Conservation (phyloP, 2,888 invertebrate species). For the Agrilus biguttatus region DNA sequence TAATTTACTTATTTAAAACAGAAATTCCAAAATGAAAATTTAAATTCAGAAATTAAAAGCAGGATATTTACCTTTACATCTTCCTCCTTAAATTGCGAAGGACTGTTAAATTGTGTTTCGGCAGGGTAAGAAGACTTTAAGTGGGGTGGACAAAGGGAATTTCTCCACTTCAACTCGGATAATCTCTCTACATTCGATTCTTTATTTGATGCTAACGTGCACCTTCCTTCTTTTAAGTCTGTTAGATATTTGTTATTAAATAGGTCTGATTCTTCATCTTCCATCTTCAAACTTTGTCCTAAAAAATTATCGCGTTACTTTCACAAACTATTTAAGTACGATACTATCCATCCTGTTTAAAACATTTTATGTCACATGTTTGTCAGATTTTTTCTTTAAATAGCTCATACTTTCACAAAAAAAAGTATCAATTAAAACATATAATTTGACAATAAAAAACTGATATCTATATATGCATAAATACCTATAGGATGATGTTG, state of each 20-base stretch:
- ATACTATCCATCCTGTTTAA: no score
- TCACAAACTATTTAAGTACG: no score
- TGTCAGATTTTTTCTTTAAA: no score
- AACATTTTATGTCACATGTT: no score
- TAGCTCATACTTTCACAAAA: no score
- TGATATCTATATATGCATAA: no score
- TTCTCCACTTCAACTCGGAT: conserved; percentile 62
- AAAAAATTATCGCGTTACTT: conserved; percentile 4
- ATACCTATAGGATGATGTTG: background rate
- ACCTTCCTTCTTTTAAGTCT: conserved; percentile 47
- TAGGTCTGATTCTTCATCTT: conserved; percentile 74
- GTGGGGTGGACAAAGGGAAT: conserved; percentile 73
- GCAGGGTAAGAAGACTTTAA: conserved; percentile 74
- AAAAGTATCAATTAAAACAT: background rate
- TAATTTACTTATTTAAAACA: background rate
- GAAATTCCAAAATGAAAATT: background rate
- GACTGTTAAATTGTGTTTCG: conserved; percentile 55
- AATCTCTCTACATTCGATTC: conserved; percentile 31
- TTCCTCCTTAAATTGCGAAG: conserved; percentile 42
- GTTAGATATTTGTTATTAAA: conserved; percentile 69
- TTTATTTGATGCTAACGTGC: conserved; percentile 20
- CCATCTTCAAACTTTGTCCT: conserved; percentile 47
- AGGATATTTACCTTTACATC: conserved; percentile 44
- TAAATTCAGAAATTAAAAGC: background rate
- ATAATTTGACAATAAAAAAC: background rate